These are phyloP conservation scores for Enteromius unitaeniatus DNA, from an alignment of 2,797 vertebrate species.

Conservation along the genomic window DNA sequence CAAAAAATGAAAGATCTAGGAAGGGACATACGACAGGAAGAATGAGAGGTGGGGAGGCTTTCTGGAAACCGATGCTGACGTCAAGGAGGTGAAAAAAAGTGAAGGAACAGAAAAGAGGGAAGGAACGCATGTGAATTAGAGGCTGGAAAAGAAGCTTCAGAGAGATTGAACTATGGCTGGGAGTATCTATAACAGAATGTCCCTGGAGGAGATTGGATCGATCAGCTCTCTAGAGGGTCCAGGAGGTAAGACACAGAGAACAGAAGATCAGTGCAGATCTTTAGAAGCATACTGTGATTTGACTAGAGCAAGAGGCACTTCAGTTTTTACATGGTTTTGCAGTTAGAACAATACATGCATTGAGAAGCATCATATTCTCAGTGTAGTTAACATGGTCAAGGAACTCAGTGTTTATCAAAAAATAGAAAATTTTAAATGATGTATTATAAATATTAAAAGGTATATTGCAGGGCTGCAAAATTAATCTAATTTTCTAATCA, in stretches of 20 bases:
- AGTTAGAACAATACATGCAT: not conserved
- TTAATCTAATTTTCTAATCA: too few relatives aligned
- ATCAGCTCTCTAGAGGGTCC: constrained; percentile 76
- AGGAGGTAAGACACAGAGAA: constrained; percentile 52
- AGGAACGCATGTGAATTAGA: constrained; percentile 61
- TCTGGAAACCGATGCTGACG: constrained; percentile 45
- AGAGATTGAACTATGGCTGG: constrained; percentile 72
- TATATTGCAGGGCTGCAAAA: not conserved
- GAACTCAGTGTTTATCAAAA: not conserved
- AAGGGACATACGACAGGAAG: constrained; percentile 32
- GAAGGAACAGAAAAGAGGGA: constrained; percentile 60
- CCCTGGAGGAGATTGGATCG: constrained; percentile 77
- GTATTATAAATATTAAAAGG: not conserved
- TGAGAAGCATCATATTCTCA: not conserved
- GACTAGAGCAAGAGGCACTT: not conserved
- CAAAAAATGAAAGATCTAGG: constrained; percentile 53
- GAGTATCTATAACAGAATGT: constrained; percentile 77
- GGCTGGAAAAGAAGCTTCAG: constrained; percentile 20
- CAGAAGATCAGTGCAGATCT: constrained; percentile 7
- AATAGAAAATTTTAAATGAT: not conserved
- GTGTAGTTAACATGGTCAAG: not conserved
- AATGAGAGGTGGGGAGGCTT: constrained; percentile 40
- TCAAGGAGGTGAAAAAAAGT: constrained; percentile 55
- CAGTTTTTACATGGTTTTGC: not conserved
- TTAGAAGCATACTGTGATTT: constrained; percentile 14